phyloP scores from a whole-genome alignment of 2,888 invertebrate species.

The Scaptodrosophila latifasciaeformis region DNA sequence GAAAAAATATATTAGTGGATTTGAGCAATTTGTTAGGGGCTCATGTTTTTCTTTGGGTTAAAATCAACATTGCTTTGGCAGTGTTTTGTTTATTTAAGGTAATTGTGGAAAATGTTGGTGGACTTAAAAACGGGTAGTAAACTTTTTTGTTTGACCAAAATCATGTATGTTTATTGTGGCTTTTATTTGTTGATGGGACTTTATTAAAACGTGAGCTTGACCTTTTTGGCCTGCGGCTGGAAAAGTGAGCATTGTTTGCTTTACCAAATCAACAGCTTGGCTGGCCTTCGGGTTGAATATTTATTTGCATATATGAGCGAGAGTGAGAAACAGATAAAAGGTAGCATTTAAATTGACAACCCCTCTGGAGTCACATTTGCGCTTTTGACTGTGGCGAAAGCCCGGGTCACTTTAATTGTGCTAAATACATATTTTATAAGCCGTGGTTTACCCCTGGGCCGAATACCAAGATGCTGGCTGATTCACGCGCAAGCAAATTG shows the following conservation, averaged over 20 bases:
- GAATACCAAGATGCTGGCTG: background rate
- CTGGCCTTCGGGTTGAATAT: background rate
- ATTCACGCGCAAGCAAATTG: too few species aligned
- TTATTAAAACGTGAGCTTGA: conserved; percentile 29
- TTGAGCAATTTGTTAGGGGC: too few species aligned
- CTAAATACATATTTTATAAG: conserved; percentile 44
- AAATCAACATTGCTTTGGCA: too few species aligned
- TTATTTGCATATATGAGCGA: conserved; percentile 1
- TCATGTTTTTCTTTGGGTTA: too few species aligned
- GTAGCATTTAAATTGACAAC: too few species aligned
- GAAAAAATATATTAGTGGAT: too few species aligned
- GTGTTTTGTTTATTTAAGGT: conserved; percentile 42
- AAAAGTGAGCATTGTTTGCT: background rate
- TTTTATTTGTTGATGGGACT: conserved; percentile 43
- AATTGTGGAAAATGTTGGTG: conserved; percentile 48
- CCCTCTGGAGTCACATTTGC: too few species aligned
- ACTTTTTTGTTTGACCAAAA: background rate
- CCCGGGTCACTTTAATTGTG: conserved; percentile 44
- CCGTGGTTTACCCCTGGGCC: conserved; percentile 12
- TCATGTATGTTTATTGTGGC: conserved; percentile 32
- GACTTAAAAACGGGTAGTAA: too few species aligned
- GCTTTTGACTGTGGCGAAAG: conserved; percentile 1
- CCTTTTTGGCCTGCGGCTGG: conserved; percentile 1
- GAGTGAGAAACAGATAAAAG: too few species aligned
- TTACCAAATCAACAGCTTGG: conserved; percentile 4